Evolutionary conservation across 2,888 invertebrate genomes (phyloP).

Genomic region (Phorcus lineatus): DNA sequence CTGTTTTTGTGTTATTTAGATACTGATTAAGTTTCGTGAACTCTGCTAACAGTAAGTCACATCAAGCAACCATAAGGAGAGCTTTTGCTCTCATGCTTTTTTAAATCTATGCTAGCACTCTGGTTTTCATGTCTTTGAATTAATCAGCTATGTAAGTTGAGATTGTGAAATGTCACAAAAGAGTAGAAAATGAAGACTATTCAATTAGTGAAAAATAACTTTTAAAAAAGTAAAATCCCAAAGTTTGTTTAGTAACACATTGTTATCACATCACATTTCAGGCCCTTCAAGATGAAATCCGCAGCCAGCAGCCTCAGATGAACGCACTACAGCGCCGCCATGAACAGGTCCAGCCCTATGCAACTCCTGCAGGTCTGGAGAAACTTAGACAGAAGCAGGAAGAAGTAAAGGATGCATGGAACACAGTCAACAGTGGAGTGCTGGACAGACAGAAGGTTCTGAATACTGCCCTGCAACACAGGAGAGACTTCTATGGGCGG

Average conservation of each 20-base stretch:
- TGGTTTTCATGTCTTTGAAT: too few species aligned
- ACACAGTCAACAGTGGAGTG: constrained; percentile 81
- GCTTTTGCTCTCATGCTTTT: too few species aligned
- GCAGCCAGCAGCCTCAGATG: constrained; percentile 64
- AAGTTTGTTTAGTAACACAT: neutral
- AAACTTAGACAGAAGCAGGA: constrained; percentile 83
- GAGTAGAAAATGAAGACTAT: too few species aligned
- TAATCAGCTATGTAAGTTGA: too few species aligned
- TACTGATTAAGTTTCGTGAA: too few species aligned
- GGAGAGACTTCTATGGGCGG: constrained; percentile 84
- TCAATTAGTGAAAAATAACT: too few species aligned
- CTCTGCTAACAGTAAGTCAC: too few species aligned
- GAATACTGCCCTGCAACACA: constrained; percentile 60
- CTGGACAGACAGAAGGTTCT: constrained; percentile 82
- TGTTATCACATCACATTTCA: constrained; percentile 33
- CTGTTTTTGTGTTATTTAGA: too few species aligned
- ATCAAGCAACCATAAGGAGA: too few species aligned
- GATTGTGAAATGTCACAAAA: too few species aligned
- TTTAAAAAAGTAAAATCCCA: neutral
- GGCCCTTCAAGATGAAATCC: constrained; percentile 68
- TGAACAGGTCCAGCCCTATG: constrained; percentile 65
- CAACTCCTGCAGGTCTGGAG: constrained; percentile 62
- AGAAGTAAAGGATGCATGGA: constrained; percentile 87
- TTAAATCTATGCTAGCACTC: too few species aligned
- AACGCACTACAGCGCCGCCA: constrained; percentile 61